Evolutionary conservation across 2,888 invertebrate genomes (phyloP), one percentile per base, ranked within the genome.

Genomic region (Lycophotia porphyrea): DNA sequence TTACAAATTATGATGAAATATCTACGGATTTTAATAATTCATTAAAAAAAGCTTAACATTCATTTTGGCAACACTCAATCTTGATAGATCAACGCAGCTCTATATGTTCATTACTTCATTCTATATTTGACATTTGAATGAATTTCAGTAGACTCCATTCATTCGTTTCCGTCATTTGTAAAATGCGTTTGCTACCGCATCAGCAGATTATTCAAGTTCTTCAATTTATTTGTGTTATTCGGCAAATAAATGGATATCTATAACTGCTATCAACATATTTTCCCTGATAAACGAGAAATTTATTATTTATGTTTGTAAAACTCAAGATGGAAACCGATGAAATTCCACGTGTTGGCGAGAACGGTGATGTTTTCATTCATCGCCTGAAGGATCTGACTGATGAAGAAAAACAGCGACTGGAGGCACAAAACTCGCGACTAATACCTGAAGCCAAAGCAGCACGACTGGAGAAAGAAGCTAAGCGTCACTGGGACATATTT

Each of bases 401-500:
- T 0, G 97, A 97, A 69, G 98, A 98, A 88, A 96, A 96, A 65
- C 93, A 95, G 61, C 97, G 97, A 78, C 95, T 99, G 55, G 94
- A 97, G 60, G 96, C 96, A 2, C 98, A 99, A 94, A 97, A 99
- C 91, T 90, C 91, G 0, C 92, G 96, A 27, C 42, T 95, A 18
- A 92, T 96, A 67, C 94, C 98, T 0, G 97, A 98, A 87, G 97
- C 97, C 87, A 98, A 98, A 91, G 98, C 98, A 4, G 95, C 95
- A 3, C 97, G 98, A 92, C 93, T 99, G 5, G 99, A 99, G 92
- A 95, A 94, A 65, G 98, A 99, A 88, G 98, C 99, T 0, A 98
- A 98, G 90, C 98, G 98, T 80, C 97, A 99, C 91, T 99, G 99
- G 99, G 99, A 99, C 93, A 96, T 99, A 71, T 99, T 99, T 94